Percentiles rank a stretch among this genome's conserved stretches.
phyloP scores from a whole-genome alignment of 2,888 invertebrate species.

The Theretra japonica region DNA sequence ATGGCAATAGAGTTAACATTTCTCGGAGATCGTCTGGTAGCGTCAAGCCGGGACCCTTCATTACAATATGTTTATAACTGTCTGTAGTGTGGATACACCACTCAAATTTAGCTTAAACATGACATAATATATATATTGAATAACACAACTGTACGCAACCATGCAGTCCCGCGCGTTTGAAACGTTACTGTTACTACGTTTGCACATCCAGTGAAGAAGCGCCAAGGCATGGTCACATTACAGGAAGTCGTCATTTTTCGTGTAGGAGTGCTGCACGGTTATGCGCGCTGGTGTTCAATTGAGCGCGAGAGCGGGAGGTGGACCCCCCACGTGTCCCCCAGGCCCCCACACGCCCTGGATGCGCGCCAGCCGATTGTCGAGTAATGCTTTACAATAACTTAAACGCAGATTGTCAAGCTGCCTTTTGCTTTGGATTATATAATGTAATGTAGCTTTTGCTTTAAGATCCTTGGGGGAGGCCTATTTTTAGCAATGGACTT shows the following conservation, averaged over 20 bases:
- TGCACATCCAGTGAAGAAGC: background rate
- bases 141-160: too few relatives aligned
- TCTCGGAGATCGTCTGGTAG: too few relatives aligned
- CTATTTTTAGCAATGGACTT: too few relatives aligned
- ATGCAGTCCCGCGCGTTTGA: too few relatives aligned
- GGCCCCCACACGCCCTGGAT: slow-evolving; percentile 1
- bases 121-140: too few relatives aligned
- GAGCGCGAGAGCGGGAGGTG: background rate
- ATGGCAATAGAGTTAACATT: too few relatives aligned
- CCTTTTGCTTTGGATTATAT: background rate
- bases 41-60: too few relatives aligned
- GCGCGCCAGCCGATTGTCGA: background rate
- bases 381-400: slow-evolving; percentile 5
- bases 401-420: background rate
- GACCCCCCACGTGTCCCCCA: background rate
- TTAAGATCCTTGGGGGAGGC: too few relatives aligned
- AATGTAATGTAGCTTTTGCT: background rate
- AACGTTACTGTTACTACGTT: too few relatives aligned
- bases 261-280: slow-evolving; percentile 17
- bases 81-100: too few relatives aligned
- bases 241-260: slow-evolving; percentile 25
- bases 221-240: background rate
- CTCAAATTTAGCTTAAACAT: too few relatives aligned
- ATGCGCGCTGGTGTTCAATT: slow-evolving; percentile 23
- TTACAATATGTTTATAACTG: too few relatives aligned